phyloP scores from a whole-genome alignment of 2,113 vertebrate species.

The Erythrocebus patas region DNA sequence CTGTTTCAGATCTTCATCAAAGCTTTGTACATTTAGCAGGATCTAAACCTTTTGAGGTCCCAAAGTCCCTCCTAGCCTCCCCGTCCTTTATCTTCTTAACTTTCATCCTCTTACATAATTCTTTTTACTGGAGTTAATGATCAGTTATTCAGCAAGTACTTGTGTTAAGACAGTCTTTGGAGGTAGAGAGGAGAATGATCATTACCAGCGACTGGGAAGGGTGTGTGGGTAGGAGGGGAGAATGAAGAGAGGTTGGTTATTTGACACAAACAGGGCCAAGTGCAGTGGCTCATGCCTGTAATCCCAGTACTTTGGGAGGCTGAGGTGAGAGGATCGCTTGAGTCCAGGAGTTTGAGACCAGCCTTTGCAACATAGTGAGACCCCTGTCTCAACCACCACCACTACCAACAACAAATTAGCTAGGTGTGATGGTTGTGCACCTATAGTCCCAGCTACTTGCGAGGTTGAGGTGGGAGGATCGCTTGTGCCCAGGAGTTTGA shows the following conservation, averaged over 20 bases:
- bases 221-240: neutral
- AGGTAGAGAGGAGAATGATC: neutral
- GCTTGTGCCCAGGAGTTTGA: neutral
- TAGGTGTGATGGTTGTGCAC: no score
- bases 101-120: neutral
- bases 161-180: neutral
- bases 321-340: neutral
- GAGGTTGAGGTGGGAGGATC: neutral
- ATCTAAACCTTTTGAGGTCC: neutral
- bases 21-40: neutral
- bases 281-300: neutral
- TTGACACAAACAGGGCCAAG: neutral
- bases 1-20: neutral
- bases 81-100: neutral
- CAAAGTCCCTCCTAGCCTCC: neutral
- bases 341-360: neutral
- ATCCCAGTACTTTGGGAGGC: neutral
- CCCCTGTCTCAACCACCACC: neutral
- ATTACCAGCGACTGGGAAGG: neutral
- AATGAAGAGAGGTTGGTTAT: neutral
- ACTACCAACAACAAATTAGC: neutral
- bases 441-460: neutral
- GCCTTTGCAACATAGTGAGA: neutral
- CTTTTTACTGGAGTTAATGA: neutral
- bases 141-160: slow-evolving; percentile 31